Evolutionary conservation across 2,888 invertebrate species (phyloP).

Genomic region (Stegana nigrithorax): DNA sequence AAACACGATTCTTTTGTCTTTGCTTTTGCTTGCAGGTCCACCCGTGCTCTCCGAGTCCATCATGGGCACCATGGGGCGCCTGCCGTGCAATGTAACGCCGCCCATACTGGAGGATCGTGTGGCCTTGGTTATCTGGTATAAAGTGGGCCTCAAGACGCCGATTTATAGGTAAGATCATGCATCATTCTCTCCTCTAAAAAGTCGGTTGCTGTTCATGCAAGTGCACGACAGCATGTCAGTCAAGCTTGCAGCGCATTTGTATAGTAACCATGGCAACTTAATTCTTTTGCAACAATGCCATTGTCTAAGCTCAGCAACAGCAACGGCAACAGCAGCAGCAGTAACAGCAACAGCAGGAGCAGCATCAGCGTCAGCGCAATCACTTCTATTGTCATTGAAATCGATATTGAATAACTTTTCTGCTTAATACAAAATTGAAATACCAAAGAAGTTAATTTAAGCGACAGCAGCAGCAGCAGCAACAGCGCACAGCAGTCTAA

Average conservation of each 20-base stretch:
- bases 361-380: no score
- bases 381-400: conserved; percentile 2
- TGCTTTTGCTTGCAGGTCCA: conserved; percentile 59
- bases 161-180: conserved; percentile 66
- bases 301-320: no score
- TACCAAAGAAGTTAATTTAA: conserved; percentile 11
- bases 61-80: conserved; percentile 64
- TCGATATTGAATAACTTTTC: not conserved
- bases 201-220: not conserved
- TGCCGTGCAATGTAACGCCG: conserved; percentile 69
- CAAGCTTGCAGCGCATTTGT: not conserved
- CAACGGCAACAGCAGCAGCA: no score
- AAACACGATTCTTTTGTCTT: conserved; percentile 14
- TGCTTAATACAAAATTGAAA: conserved; percentile 8
- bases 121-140: conserved; percentile 69
- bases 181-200: no score
- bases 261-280: not conserved
- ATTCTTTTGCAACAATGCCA: not conserved
- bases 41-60: conserved; percentile 67
- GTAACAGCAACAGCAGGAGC: no score
- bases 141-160: conserved; percentile 67
- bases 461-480: not conserved
- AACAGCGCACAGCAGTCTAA: not conserved
- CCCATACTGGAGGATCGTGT: conserved; percentile 67
- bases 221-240: not conserved